A percentile compares a stretch with the other conserved stretches of the same genome.
Evolutionary conservation across 1,140 invertebrate species (phyloP).

Genomic region (Drosophila rhopaloa): DNA sequence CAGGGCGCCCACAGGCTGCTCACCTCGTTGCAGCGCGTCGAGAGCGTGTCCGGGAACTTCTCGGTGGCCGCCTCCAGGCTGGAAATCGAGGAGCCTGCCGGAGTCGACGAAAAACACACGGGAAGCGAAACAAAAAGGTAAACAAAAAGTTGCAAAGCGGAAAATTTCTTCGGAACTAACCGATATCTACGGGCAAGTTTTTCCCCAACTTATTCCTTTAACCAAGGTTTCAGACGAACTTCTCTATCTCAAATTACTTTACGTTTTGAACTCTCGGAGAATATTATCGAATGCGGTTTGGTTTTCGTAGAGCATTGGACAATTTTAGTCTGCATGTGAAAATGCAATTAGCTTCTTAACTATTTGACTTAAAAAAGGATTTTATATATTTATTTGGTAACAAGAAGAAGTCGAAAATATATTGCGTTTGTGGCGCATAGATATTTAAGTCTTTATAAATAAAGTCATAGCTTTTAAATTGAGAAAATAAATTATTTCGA

Average conservation of each 20-base stretch:
- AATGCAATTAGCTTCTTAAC: too few species aligned
- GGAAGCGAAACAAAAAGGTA: slow-evolving; percentile 13
- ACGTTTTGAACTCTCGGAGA: neutral
- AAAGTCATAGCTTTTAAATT: neutral
- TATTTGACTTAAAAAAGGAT: too few species aligned
- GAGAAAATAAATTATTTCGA: neutral
- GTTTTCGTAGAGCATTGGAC: too few species aligned
- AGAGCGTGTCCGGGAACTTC: slow-evolving; percentile 86
- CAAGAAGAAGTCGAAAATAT: too few species aligned
- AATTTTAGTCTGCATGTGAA: too few species aligned
- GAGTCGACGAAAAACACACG: slow-evolving; percentile 4
- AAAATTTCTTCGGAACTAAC: slow-evolving; percentile 1
- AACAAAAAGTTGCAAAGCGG: slow-evolving; percentile 24
- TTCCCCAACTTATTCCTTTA: neutral
- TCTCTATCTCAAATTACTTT: neutral
- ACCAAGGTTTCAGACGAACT: neutral
- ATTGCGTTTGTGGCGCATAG: too few species aligned
- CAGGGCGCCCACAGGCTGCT: slow-evolving; percentile 89
- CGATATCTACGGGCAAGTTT: slow-evolving; percentile 2
- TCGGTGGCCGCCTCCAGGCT: slow-evolving; percentile 86
- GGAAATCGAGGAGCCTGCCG: slow-evolving; percentile 87
- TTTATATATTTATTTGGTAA: too few species aligned
- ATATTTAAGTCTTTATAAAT: too few species aligned
- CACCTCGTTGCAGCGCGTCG: slow-evolving; percentile 87
- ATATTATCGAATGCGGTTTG: neutral